phyloP scores from a whole-genome alignment of 2,113 vertebrate genomes.

The Elgaria multicarinata region DNA sequence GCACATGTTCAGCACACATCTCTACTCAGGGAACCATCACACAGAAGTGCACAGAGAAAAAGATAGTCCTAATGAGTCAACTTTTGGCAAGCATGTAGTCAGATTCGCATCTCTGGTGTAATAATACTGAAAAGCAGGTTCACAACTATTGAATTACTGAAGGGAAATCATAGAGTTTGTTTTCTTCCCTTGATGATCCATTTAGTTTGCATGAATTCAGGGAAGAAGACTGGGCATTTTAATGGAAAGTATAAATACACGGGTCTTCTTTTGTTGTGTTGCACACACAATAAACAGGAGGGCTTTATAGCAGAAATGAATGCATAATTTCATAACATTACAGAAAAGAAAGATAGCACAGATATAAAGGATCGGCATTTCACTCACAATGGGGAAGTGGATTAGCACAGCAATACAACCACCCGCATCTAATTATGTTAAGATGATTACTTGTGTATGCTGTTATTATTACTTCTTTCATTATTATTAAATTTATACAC shows the following conservation, averaged over 20 bases:
- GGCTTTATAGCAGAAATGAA: neutral
- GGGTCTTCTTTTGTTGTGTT: constrained; percentile 3
- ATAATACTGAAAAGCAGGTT: constrained; percentile 40
- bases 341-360: neutral
- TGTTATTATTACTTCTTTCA: constrained; percentile 18
- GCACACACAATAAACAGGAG: constrained; percentile 4
- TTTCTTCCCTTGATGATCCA: constrained; percentile 6
- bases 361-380: neutral
- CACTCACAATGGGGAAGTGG: neutral
- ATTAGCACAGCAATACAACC: constrained; percentile 8
- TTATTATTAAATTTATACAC: constrained; percentile 25
- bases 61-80: neutral
- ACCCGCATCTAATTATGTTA: constrained; percentile 20
- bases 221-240: constrained; percentile 6
- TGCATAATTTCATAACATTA: neutral
- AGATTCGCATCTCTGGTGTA: constrained; percentile 33
- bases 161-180: constrained; percentile 32
- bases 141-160: constrained; percentile 21
- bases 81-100: neutral
- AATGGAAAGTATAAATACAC: constrained; percentile 30
- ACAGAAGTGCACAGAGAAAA: neutral
- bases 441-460: constrained; percentile 13
- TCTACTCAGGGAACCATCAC: neutral
- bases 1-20: neutral
- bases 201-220: constrained; percentile 19